Percentiles rank a stretch among this genome's conserved stretches.
Evolutionary conservation across 2,113 vertebrate genomes (phyloP).

Genomic region (Micromys minutus): DNA sequence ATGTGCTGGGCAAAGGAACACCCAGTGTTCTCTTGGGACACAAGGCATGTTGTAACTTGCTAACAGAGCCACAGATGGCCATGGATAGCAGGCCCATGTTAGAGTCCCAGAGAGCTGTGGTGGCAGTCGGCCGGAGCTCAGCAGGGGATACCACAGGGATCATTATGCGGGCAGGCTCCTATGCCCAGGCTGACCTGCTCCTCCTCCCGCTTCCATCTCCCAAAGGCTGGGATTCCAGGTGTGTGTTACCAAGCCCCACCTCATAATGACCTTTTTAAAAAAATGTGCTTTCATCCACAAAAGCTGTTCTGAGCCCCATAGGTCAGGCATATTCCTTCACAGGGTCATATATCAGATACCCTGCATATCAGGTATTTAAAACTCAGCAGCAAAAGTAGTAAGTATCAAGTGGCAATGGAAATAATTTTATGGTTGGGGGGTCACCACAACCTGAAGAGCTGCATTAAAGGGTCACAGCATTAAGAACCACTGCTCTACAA

Average conservation of each 20-base stretch:
- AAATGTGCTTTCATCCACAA: neutral
- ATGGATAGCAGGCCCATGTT: neutral
- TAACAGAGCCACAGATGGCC: neutral
- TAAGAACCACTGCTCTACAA: neutral
- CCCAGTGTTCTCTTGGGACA: neutral
- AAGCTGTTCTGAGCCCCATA: neutral
- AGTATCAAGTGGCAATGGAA: neutral
- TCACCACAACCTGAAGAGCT: neutral
- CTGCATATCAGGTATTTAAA: neutral
- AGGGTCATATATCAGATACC: neutral
- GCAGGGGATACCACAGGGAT: fast-evolving
- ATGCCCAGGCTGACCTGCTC: neutral
- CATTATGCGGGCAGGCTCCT: neutral
- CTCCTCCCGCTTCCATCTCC: neutral
- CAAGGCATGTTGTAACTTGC: neutral
- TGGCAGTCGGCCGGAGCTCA: no score
- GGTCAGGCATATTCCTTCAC: neutral
- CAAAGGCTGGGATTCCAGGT: neutral
- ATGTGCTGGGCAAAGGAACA: neutral
- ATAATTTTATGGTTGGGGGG: neutral
- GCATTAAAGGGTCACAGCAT: neutral
- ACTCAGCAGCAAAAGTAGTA: neutral
- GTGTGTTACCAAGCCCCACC: neutral
- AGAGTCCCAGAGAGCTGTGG: neutral
- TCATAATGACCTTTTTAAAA: neutral